A percentile compares a stretch with the other conserved stretches of the same genome.
Evolutionary conservation across 2,113 vertebrate species (phyloP).

Genomic region (Aplodontia rufa): DNA sequence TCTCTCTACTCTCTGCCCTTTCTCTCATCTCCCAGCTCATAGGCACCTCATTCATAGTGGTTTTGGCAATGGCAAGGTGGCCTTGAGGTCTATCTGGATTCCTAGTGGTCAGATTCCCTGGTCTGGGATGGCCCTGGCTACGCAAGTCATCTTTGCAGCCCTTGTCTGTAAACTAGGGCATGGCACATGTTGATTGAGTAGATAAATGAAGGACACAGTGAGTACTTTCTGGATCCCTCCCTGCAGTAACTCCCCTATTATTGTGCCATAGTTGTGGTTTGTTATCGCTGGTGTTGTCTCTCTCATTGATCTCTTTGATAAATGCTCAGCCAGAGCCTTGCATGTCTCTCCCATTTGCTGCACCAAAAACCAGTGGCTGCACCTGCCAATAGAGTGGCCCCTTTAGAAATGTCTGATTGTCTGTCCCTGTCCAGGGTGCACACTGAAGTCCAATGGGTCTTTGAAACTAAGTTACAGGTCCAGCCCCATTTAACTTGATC

Average conservation of each 20-base stretch:
- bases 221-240: not conserved
- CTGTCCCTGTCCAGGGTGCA: slow-evolving; percentile 93
- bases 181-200: not conserved
- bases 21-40: not conserved
- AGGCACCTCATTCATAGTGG: not conserved
- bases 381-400: slow-evolving; percentile 86
- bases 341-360: not conserved
- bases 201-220: not conserved
- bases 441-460: slow-evolving; percentile 91
- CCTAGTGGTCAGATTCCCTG: not conserved
- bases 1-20: not conserved
- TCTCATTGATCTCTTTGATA: too few species aligned
- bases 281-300: not conserved
- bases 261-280: accelerated
- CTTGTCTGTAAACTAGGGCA: not conserved
- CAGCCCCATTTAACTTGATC: slow-evolving; percentile 77
- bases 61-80: not conserved
- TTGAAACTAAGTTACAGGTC: slow-evolving; percentile 82
- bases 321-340: not conserved
- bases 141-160: not conserved
- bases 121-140: not conserved
- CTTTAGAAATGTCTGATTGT: slow-evolving; percentile 87
- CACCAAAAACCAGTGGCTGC: slow-evolving; percentile 52
- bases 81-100: not conserved
- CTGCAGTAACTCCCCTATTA: not conserved